Evolutionary conservation across 2,888 invertebrate species (phyloP), one percentile per base, ranked within the genome.

Genomic region (Brachylomia viminalis): DNA sequence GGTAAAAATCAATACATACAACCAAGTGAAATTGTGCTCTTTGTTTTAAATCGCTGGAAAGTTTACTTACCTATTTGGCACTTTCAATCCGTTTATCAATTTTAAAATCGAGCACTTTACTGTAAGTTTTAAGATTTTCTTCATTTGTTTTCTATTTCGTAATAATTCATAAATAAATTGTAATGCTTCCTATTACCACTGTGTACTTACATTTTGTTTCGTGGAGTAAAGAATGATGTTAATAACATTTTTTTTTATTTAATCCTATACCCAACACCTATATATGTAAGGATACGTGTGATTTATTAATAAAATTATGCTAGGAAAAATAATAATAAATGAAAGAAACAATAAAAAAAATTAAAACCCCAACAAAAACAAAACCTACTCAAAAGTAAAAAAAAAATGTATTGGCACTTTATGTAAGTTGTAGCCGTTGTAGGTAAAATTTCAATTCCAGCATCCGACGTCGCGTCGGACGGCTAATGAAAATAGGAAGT

Each of bases 141-240:
- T 72, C 2, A 23, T 75, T 82, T 67, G 49, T 66, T 72, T 30
- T 72, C 30, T 33, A 69, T 80, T 83, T 72, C 30, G 56, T 81
- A 72, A 72, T 82, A 72, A 67, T 75, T 59, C 56, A 27, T 77
- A 66, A 66, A 59, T 64, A 76, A 72, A 76, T 58, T 83, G 49
- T 77, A 59, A 45, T 62, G 67, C 75, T 77, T 71, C 38, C 47
- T 82, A 85, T 88, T 88, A 89, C 86, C 80, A 88, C 83, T 88
- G 86, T 92, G 89, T 91, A 90, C 85, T 89, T 88, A 80, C 82
- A 85, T 92, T 93, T 91, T 89, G 88, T 93, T 94, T 92, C 87
- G 89, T 92, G 92, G 90, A 94, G 91, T 93, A 94, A 94, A 91
- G 89, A 91, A 93, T 90, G 92, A 92, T 93, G 93, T 92, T 92